Base-by-base conservation (phyloP, 2,113 vertebrate genomes). In the Nothobranchius kuhntae region DNA sequence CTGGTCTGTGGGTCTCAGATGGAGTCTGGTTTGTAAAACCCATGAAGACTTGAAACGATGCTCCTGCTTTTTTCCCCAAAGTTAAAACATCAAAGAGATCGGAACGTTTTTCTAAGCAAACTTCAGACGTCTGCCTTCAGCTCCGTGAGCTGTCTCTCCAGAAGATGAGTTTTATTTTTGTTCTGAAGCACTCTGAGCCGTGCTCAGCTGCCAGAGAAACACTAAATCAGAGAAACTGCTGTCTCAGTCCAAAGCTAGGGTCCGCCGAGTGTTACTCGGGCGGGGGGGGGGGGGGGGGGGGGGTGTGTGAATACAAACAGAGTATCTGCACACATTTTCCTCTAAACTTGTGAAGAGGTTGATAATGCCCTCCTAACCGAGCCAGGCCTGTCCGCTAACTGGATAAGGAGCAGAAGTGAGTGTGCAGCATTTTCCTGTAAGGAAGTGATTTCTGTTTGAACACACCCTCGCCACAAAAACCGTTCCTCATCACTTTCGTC, bases 301-400 rank as follows among this genome's bases (percentile, higher is more conserved):
- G 15, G 9, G 51, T 51, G 44, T 58, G 70, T 74, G 66, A 73
- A 71, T 58, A 61, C 42, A 63, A 77, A 77, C 50, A 10, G 51
- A 38, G 42, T 71, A 36, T 30, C 35, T 69, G 55, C 48, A 51
- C 53, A 62, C 73, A 53, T 71, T n/a, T 55, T 53, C 47, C 26
- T 6, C 52, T 3, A 1, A 66, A 47, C 50, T 44, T 71, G 65
- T 51, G 62, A 38, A 65, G 53, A 74, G 21, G 63, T 62, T 69
- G 81, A 73, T 71, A 76, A 79, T 79, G 62, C 77, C 55, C 65
- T 45, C 11, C 2, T 58, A 78, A 76, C 73, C 46, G 73, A 77
- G 76, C 54, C 42, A 9, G 0, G 62, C 70, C 70, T 38, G 12
- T 51, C 46, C 7, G 53, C 69, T 76, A 79, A 86, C 73, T 4